These are phyloP conservation scores for Sternotherus odoratus DNA, from an alignment of 2,797 vertebrate genomes.

Conservation along the genomic window DNA sequence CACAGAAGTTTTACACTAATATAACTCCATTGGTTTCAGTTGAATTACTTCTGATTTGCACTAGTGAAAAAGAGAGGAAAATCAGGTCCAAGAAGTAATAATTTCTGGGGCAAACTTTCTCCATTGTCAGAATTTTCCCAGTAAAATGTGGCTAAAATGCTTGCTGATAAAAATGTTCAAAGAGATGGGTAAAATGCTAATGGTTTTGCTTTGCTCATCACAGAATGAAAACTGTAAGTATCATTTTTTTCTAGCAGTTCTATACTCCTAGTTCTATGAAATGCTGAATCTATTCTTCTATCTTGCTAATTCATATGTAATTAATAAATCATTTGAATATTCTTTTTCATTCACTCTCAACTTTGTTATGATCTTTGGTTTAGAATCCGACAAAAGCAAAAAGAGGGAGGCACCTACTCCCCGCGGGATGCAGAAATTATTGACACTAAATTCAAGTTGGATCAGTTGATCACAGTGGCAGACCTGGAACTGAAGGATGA, in stretches of 20 bases:
- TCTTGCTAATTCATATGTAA: not conserved
- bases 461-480: conserved; percentile 96
- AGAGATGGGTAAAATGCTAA: not conserved
- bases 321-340: not conserved
- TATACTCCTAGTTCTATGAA: not conserved
- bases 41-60: not conserved
- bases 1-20: not conserved
- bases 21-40: not conserved
- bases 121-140: not conserved
- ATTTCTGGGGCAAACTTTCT: not conserved
- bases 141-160: not conserved
- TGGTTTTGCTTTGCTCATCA: not conserved
- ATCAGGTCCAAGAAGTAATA: not conserved
- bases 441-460: conserved; percentile 97
- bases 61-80: not conserved
- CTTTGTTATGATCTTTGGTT: conserved; percentile 45
- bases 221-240: not conserved
- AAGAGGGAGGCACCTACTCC: conserved; percentile 96
- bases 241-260: not conserved
- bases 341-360: not conserved
- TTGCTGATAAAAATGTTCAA: not conserved
- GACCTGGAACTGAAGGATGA: conserved; percentile 97
- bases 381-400: conserved; percentile 95
- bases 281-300: not conserved
- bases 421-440: conserved; percentile 96